A percentile compares a stretch with the other conserved stretches of the same genome.
Conservation (phyloP, 2,888 invertebrate genomes). For the Dolomedes plantarius region DNA sequence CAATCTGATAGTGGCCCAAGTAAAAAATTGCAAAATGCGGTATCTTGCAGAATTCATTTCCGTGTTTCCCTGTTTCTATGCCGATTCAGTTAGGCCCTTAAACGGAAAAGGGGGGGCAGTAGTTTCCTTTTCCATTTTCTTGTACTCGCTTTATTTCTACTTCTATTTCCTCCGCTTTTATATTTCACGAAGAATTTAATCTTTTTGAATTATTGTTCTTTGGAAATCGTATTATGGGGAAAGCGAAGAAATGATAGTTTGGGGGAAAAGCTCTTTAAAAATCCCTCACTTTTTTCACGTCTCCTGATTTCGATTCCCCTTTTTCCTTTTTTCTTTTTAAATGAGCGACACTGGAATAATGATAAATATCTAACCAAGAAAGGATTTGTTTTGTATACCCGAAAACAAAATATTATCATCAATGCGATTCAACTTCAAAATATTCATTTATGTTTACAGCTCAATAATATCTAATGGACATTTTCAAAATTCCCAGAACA, state of each 20-base stretch:
- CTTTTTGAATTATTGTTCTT: constrained; percentile 69
- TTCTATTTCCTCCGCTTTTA: constrained; percentile 69
- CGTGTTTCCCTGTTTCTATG: constrained; percentile 24
- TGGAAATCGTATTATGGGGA: constrained; percentile 58
- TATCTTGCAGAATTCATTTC: constrained; percentile 61
- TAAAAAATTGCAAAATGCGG: constrained; percentile 33
- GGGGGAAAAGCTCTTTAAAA: constrained; percentile 57
- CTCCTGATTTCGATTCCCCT: constrained; percentile 50
- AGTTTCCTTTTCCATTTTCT: constrained; percentile 67
- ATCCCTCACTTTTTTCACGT: constrained; percentile 47
- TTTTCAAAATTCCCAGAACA: too few relatives aligned
- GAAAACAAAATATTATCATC: too few relatives aligned
- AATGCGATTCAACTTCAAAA: too few relatives aligned
- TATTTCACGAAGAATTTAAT: constrained; percentile 68
- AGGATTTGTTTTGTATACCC: constrained; percentile 36
- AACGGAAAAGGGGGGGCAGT: constrained; percentile 38
- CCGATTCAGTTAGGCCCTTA: constrained; percentile 49
- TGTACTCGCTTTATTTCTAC: constrained; percentile 51
- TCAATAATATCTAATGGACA: too few relatives aligned
- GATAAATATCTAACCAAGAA: constrained; percentile 43
- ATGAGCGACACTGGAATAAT: constrained; percentile 31
- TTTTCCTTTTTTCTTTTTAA: not conserved
- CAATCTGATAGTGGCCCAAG: constrained; percentile 23
- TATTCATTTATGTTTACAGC: too few relatives aligned
- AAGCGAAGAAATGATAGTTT: constrained; percentile 70